A percentile compares a stretch with the other conserved stretches of the same genome.
Evolutionary conservation across 2,888 invertebrate genomes (phyloP).

Genomic region (Troilus luridus): DNA sequence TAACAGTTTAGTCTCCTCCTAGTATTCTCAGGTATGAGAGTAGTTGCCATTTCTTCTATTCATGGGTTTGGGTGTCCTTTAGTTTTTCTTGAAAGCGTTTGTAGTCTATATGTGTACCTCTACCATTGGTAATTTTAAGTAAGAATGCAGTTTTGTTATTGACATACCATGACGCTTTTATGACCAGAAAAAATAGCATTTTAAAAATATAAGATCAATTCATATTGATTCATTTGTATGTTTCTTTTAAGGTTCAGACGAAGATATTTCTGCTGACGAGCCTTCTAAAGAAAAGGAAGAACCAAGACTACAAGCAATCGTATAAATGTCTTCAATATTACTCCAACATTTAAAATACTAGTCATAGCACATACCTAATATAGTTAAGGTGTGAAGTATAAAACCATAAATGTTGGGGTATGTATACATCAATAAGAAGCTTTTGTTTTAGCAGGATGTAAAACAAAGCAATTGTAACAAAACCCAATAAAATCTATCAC

Average conservation of each 20-base stretch:
- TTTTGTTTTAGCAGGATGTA: neutral
- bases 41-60: too few species aligned
- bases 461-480: neutral
- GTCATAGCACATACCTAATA: neutral
- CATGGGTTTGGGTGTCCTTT: too few species aligned
- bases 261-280: neutral
- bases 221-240: neutral
- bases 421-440: neutral
- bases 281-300: conserved; percentile 51
- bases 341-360: conserved; percentile 5
- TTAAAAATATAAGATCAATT: neutral
- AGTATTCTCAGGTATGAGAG: too few species aligned
- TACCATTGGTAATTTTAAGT: too few species aligned
- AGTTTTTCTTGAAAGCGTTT: too few species aligned
- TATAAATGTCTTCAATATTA: neutral
- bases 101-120: too few species aligned
- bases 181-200: neutral
- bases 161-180: too few species aligned
- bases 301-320: conserved; percentile 57
- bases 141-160: too few species aligned
- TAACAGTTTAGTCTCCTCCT: too few species aligned
- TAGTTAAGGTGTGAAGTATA: neutral
- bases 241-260: neutral
- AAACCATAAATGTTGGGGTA: neutral
- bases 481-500: neutral